Conservation (phyloP, 2,797 vertebrate species). For the Alcedo atthis region DNA sequence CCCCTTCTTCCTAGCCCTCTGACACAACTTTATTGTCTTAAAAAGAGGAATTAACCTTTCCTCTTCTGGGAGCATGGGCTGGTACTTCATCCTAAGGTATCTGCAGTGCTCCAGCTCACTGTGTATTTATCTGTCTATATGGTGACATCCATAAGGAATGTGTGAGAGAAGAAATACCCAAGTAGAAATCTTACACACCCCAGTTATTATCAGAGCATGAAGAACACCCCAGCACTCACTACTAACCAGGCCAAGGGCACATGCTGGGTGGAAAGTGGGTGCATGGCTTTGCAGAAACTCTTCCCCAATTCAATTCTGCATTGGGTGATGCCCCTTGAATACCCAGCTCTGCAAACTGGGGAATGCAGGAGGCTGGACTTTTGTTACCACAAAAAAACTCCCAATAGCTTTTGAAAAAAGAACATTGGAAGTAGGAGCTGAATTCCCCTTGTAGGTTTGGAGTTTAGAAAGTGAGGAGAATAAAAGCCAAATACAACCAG, state of each 20-base stretch:
- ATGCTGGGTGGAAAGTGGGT: not conserved
- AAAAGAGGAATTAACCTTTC: not conserved
- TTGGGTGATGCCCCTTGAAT: not conserved
- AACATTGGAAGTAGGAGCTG: rapidly evolving
- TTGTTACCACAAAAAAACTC: not conserved
- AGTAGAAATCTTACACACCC: not conserved
- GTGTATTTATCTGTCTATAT: rapidly evolving
- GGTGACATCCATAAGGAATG: not conserved
- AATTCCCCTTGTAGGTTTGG: rapidly evolving
- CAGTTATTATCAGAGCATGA: not conserved
- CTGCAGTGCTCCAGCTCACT: rapidly evolving
- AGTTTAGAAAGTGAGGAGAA: not conserved
- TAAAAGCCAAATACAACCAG: not conserved
- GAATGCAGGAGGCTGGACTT: not conserved
- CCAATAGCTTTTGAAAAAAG: not conserved
- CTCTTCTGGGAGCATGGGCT: rapidly evolving
- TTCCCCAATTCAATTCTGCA: not conserved
- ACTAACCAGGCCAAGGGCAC: rapidly evolving
- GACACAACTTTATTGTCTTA: not conserved
- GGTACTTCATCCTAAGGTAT: not conserved
- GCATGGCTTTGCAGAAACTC: not conserved
- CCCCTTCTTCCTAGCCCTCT: not conserved
- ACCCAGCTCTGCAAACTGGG: not conserved
- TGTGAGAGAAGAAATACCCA: not conserved
- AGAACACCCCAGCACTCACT: not conserved